phyloP scores from a whole-genome alignment of 2,888 invertebrate species.

The Drosophila mercatorum region DNA sequence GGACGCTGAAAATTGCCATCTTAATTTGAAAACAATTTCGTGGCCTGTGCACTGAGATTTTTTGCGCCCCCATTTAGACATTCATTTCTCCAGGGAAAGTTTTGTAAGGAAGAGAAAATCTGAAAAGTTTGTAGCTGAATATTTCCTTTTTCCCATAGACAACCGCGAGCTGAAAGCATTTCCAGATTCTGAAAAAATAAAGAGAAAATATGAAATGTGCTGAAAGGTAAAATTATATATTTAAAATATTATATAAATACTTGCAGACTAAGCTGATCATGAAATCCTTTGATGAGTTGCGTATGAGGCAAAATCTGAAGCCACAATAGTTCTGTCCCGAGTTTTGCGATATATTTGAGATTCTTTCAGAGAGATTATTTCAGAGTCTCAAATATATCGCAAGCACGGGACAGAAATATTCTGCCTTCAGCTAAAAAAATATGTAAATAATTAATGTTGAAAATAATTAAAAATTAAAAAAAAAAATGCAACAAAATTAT shows the following conservation, averaged over 20 bases:
- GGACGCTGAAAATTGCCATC: slow-evolving; percentile 59
- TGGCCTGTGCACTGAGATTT: slow-evolving; percentile 35
- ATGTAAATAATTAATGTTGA: too few species aligned
- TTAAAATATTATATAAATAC: background rate
- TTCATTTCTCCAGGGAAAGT: slow-evolving; percentile 58
- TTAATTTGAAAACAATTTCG: slow-evolving; percentile 80
- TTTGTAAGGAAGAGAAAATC: slow-evolving; percentile 7
- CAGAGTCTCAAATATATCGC: too few species aligned
- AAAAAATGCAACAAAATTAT: too few species aligned
- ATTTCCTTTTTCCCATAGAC: background rate
- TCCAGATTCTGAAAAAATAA: background rate
- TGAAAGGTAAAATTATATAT: background rate
- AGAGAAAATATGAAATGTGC: background rate
- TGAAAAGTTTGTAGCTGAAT: slow-evolving; percentile 6
- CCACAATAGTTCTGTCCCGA: too few species aligned
- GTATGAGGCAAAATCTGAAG: too few species aligned
- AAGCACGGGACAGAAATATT: too few species aligned
- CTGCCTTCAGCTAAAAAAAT: too few species aligned
- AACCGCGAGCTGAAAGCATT: background rate
- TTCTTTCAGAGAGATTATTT: too few species aligned
- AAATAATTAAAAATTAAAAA: too few species aligned
- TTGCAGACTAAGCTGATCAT: background rate
- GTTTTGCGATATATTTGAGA: too few species aligned
- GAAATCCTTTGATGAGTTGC: background rate
- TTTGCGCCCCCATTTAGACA: slow-evolving; percentile 36